Conservation (phyloP, 1,140 invertebrate genomes). For the Lordiphosa stackelbergi region DNA sequence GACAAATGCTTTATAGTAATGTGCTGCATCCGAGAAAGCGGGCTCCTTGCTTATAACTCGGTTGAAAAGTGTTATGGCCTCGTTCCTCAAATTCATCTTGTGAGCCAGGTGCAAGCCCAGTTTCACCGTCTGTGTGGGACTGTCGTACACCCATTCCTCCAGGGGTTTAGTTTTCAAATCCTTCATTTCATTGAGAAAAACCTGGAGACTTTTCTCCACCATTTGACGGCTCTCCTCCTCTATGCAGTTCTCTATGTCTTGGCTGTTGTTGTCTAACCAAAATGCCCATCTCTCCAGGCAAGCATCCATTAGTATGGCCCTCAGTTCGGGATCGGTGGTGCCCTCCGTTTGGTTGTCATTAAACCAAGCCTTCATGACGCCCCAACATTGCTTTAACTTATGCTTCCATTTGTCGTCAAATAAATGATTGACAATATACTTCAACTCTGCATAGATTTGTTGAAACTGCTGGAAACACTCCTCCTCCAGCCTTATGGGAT, state of each 20-base stretch:
- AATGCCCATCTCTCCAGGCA: slow-evolving; percentile 12
- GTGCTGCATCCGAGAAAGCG: slow-evolving; percentile 4
- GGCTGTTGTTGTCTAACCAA: slow-evolving; percentile 9
- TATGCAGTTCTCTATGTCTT: not conserved
- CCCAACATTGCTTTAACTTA: not conserved
- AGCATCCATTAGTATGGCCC: not conserved
- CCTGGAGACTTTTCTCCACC: not conserved
- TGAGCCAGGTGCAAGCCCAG: not conserved
- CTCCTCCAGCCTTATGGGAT: slow-evolving; percentile 6
- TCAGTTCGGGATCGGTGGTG: not conserved
- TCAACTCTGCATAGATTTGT: not conserved
- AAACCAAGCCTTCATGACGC: not conserved
- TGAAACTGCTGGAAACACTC: slow-evolving; percentile 1
- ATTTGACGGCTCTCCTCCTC: not conserved
- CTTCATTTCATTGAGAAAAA: not conserved
- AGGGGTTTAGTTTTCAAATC: not conserved
- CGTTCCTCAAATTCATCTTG: not conserved
- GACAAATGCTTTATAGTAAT: slow-evolving; percentile 16
- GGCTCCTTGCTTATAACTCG: not conserved
- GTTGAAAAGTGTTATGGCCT: not conserved
- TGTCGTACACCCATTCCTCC: not conserved
- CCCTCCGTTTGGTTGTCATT: too few relatives aligned
- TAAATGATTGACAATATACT: not conserved
- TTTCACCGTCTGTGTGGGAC: slow-evolving; percentile 3
- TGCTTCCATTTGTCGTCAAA: not conserved